Base-by-base conservation (phyloP, 2,797 vertebrate genomes). In the Dromococcyx pavoninus region DNA sequence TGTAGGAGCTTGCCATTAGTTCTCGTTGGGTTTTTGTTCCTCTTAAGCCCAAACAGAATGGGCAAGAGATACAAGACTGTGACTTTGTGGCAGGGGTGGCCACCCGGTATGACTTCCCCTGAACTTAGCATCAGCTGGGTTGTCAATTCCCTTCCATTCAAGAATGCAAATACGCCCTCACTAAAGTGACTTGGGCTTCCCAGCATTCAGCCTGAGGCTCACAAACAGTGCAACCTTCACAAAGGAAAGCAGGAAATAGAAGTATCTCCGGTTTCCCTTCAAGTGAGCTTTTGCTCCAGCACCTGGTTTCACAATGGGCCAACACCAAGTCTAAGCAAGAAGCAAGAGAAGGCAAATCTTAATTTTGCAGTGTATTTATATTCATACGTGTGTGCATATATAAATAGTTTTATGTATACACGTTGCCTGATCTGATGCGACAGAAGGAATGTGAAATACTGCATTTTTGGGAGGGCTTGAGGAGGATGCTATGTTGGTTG, bases 191-290 rank as follows among this genome's bases (percentile, higher is more conserved):
- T 37, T 57, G 37, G 33, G 33, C 18, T 78, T 62, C 58, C 13
- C 77, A 32, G 0, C 9, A 5, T 61, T 91, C 54, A 81, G 11
- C 48, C 51, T 81, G 73, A 75, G 70, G 73, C 74, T 91, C 60
- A 66, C 25, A 44, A 72, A 32, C 1, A 22, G 1, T 15, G 24
- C 33, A 24, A 2, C 18, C 58, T 11, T 72, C 2, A 0, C 3
- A 65, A 44, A 54, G 35, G 24, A 58, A 65, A 79, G 35, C 33
- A 25, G 30, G 27, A 88, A 57, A 60, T 79, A 64, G 80, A 78
- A 24, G 32, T 76, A 35, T 58, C 22, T 88, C 27, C 2, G 1
- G 50, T 83, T 86, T 88, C 25, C 30, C 10, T 64, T 37, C 46
- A 54, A 27, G 51, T 82, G 51, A 32, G 5, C 19, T 67, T 74